Conservation (phyloP, 2,797 vertebrate species). For the Taenioides sp. region DNA sequence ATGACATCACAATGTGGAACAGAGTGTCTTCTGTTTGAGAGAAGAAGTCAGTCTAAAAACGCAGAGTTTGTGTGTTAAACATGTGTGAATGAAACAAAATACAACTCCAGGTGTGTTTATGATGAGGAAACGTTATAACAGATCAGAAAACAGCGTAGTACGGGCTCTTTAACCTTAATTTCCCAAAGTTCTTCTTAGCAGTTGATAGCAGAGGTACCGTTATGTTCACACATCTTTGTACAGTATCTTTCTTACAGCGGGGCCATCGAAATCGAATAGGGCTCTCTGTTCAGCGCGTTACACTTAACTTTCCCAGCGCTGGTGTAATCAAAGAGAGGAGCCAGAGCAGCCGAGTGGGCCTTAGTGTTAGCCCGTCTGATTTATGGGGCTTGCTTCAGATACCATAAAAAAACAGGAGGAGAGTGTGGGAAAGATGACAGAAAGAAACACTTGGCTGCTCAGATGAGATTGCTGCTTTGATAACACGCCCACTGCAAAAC, state of each 20-base stretch:
- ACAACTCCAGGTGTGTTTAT: too few relatives aligned
- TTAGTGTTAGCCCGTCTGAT: constrained; percentile 58
- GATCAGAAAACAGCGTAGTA: too few relatives aligned
- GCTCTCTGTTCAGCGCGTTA: constrained; percentile 61
- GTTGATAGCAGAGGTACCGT: not conserved
- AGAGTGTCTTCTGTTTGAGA: too few relatives aligned
- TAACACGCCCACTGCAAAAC: constrained; percentile 23
- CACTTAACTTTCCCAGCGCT: constrained; percentile 48
- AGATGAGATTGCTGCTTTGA: constrained; percentile 33
- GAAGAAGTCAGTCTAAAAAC: too few relatives aligned
- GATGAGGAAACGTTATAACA: too few relatives aligned
- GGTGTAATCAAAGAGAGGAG: constrained; percentile 66
- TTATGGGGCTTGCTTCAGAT: constrained; percentile 52
- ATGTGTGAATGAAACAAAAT: too few relatives aligned
- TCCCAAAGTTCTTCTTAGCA: not conserved
- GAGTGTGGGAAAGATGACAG: constrained; percentile 38
- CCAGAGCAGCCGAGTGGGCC: constrained; percentile 42
- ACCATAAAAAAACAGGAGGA: constrained; percentile 21
- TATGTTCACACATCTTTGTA: constrained; percentile 32
- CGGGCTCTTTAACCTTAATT: not conserved
- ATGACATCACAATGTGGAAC: too few relatives aligned
- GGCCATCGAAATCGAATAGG: constrained; percentile 70
- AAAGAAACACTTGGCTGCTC: constrained; percentile 23
- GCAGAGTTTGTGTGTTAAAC: too few relatives aligned
- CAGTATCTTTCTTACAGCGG: constrained; percentile 48